These are phyloP conservation scores for Crepidodera aurea DNA, from an alignment of 2,888 invertebrate species.

Conservation along the genomic window DNA sequence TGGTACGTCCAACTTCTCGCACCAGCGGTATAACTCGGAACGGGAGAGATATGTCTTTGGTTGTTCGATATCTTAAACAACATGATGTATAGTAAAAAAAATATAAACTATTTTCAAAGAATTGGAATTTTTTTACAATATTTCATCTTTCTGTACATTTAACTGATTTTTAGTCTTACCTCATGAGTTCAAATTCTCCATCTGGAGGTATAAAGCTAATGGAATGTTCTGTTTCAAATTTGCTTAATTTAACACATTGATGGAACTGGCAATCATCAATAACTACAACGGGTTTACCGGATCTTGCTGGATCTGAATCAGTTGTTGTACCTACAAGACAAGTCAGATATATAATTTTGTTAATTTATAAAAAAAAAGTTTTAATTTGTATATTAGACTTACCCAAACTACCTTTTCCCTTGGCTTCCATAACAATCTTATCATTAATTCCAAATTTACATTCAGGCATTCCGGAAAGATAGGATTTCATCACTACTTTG, in stretches of 20 bases:
- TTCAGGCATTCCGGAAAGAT: slow-evolving; percentile 99
- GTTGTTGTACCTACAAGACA: slow-evolving; percentile 70
- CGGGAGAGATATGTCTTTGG: slow-evolving; percentile 98
- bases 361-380: too few species aligned
- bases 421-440: slow-evolving; percentile 98
- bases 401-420: slow-evolving; percentile 73
- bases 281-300: slow-evolving; percentile 98
- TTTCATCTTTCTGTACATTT: too few species aligned
- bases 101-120: too few species aligned
- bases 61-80: slow-evolving; percentile 84
- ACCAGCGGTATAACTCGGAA: slow-evolving; percentile 99
- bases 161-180: slow-evolving; percentile 68
- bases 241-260: slow-evolving; percentile 98
- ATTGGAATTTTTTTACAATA: too few species aligned
- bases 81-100: too few species aligned
- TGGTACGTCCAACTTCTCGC: slow-evolving; percentile 96
- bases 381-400: too few species aligned
- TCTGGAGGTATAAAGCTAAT: slow-evolving; percentile 99
- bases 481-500: slow-evolving; percentile 99
- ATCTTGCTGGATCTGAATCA: slow-evolving; percentile 79
- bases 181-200: slow-evolving; percentile 99
- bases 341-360: too few species aligned
- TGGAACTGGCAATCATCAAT: slow-evolving; percentile 99
- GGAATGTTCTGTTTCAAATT: slow-evolving; percentile 99
- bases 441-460: slow-evolving; percentile 99